Base-by-base conservation (phyloP, 1,140 invertebrate species). In the Sweltsa coloradensis region DNA sequence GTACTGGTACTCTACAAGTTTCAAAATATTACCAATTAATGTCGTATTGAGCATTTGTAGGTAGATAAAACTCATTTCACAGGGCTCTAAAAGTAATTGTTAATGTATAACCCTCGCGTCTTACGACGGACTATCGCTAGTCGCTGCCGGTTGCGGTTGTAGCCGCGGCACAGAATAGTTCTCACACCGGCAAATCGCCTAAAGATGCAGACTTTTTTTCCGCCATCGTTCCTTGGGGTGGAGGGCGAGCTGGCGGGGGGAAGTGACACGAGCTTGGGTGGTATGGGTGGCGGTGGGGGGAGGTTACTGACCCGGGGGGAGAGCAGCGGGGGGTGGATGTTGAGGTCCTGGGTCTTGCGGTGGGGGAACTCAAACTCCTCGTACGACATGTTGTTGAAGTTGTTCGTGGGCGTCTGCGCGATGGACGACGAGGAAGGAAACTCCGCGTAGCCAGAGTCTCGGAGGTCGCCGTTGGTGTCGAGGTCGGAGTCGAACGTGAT, bases 161-260 rank as follows among this genome's bases (percentile, higher is more conserved):
- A 72, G 55, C 53, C 69, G 72, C 22, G 72, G 72, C 25, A 74
- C 68, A 3, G 72, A 73, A 49, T 74, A 74, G 50, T 74, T 74
- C 49, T 73, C 72, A 29, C 18, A 46, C 34, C 3, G 42, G 16
- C 11, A 40, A 31, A 7, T 43, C 37, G 26, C 42, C 4, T 45
- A 60, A 53, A 43, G 60, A 68, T 24, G 67, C 52, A 5, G 56
- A 40, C 45, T 57, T 66, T 51, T 64, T 64, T 50, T 24, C 34
- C 16, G 34, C 19, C 3, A 24, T 16, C 5, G 29, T 14, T 19
- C 13, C 29, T 6, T n/a, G 22, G 19, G 21, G 22, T 5, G 19
- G 42, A 9, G 13, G 23, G 3, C 22, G 6, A 16, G 42, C n/a
- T 18, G 45, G 53, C 52, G 26, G 52, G 51, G 19, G 55, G 55